Percentiles rank a stretch among this genome's conserved stretches.
These are phyloP conservation scores for Mola mola DNA, from an alignment of 2,113 vertebrate species.

Conservation along the genomic window DNA sequence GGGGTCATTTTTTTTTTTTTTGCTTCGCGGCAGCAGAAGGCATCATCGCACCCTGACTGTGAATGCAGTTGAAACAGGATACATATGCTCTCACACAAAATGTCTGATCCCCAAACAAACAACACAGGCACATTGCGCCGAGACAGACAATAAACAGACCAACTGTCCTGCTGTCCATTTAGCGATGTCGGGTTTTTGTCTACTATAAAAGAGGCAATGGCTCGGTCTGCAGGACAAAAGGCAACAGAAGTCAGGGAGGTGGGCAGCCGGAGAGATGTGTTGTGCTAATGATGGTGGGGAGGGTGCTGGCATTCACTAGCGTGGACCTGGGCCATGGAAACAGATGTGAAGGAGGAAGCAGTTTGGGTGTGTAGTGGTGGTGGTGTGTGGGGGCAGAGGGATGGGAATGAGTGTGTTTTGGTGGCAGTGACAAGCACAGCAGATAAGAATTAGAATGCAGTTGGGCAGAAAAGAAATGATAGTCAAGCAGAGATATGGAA, in stretches of 20 bases:
- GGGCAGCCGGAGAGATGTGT: slow-evolving; percentile 48
- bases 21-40: slow-evolving; percentile 40
- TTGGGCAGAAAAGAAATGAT: slow-evolving; percentile 44
- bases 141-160: slow-evolving; percentile 62
- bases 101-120: slow-evolving; percentile 21
- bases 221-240: slow-evolving; percentile 64
- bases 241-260: slow-evolving; percentile 71
- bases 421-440: slow-evolving; percentile 32
- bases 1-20: background rate
- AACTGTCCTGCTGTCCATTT: slow-evolving; percentile 70
- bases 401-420: slow-evolving; percentile 21
- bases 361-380: slow-evolving; percentile 3
- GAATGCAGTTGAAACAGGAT: no score
- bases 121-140: slow-evolving; percentile 27
- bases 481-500: slow-evolving; percentile 42
- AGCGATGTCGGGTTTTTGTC: slow-evolving; percentile 54
- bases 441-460: slow-evolving; percentile 55
- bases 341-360: slow-evolving; percentile 72
- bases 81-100: slow-evolving; percentile 30
- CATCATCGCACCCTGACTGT: slow-evolving; percentile 1
- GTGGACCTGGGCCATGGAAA: slow-evolving; percentile 69
- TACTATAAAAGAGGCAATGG: slow-evolving; percentile 44
- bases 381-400: slow-evolving; percentile 15
- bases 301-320: slow-evolving; percentile 73
- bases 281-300: slow-evolving; percentile 72